These are phyloP conservation scores for Sebastes minor DNA, from an alignment of 2,797 vertebrate species.

Conservation along the genomic window DNA sequence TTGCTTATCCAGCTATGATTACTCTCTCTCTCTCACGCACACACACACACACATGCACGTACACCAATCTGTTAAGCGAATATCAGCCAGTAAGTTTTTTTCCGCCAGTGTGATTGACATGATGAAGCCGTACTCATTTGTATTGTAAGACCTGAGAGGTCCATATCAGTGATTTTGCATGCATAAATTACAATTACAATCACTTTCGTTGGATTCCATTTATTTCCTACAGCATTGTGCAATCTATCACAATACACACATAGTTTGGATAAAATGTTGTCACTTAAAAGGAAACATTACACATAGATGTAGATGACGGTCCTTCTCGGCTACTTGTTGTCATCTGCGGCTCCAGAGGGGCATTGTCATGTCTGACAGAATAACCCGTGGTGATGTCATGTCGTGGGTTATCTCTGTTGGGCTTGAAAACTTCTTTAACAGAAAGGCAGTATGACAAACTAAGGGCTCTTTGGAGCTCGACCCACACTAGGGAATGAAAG, in stretches of 20 bases:
- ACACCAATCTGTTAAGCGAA: background rate
- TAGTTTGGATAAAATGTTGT: background rate
- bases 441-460: background rate
- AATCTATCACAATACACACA: background rate
- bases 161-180: background rate
- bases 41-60: background rate
- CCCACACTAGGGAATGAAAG: background rate
- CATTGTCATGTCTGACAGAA: background rate
- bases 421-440: background rate
- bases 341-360: background rate
- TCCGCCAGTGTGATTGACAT: background rate
- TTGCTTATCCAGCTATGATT: constrained; percentile 42
- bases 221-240: background rate
- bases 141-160: background rate
- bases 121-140: background rate
- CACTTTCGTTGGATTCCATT: background rate
- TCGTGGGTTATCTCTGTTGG: background rate
- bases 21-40: background rate
- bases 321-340: background rate
- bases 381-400: background rate
- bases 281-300: background rate
- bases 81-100: background rate
- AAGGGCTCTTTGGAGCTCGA: background rate
- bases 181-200: background rate
- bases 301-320: background rate